Evolutionary conservation across 2,797 vertebrate genomes (phyloP).

Genomic region (Periparus ater): DNA sequence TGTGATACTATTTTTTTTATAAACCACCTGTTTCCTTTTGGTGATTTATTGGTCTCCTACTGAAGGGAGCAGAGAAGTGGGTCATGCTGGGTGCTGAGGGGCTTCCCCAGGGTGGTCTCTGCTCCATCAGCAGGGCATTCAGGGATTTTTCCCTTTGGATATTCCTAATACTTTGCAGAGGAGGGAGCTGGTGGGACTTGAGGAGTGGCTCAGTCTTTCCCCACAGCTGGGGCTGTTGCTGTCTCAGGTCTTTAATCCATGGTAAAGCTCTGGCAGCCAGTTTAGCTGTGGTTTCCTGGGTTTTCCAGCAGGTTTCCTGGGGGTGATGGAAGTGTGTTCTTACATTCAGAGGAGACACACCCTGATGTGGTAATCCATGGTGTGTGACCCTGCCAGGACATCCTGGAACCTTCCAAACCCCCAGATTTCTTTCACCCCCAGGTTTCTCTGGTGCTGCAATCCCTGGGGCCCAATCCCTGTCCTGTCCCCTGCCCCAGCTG

Average conservation of each 20-base stretch:
- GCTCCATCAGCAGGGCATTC: not conserved
- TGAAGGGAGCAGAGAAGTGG: not conserved
- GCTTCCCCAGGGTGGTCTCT: not conserved
- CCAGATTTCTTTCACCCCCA: not conserved
- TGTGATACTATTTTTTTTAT: too few relatives aligned
- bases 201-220: not conserved
- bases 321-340: not conserved
- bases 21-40: not conserved
- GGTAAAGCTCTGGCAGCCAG: not conserved
- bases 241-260: not conserved
- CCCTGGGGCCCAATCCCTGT: not conserved
- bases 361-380: not conserved
- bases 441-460: not conserved
- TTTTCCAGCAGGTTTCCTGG: not conserved
- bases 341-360: not conserved
- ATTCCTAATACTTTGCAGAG: not conserved
- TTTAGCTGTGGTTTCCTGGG: not conserved
- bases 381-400: not conserved
- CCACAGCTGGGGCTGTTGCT: not conserved
- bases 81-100: not conserved
- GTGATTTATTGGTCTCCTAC: not conserved
- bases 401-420: not conserved
- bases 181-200: not conserved
- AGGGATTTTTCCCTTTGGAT: not conserved
- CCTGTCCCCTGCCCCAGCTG: not conserved